A percentile compares a stretch with the other conserved stretches of the same genome.
Evolutionary conservation across 2,888 invertebrate genomes (phyloP).

Genomic region (Drosophila anceps): DNA sequence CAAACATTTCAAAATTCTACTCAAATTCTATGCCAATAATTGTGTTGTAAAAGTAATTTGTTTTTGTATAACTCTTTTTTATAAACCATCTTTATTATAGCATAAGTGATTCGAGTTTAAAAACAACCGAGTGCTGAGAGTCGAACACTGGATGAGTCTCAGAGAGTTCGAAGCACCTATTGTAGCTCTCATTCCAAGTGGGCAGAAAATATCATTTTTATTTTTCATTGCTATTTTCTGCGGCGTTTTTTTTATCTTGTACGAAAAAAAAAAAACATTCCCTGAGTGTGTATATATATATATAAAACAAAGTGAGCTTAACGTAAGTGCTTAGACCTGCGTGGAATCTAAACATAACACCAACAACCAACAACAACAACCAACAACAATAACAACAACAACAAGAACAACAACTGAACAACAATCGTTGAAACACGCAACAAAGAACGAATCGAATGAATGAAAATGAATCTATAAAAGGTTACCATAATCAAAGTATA

Average conservation of each 20-base stretch:
- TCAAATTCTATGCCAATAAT: conserved; percentile 36
- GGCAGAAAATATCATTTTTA: conserved; percentile 18
- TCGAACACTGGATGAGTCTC: conserved; percentile 68
- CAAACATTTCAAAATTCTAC: conserved; percentile 7
- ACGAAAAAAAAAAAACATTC: conserved; percentile 36
- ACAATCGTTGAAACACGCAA: conserved; percentile 75
- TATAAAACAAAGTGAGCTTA: conserved; percentile 21
- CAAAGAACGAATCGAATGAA: conserved; percentile 59
- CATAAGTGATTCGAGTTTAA: conserved; percentile 80
- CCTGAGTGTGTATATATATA: conserved; percentile 16
- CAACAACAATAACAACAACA: conserved; percentile 34
- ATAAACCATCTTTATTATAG: conserved; percentile 75
- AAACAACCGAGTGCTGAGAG: conserved; percentile 78
- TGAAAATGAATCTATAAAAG: conserved; percentile 38
- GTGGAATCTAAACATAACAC: conserved; percentile 73
- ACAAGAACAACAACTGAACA: conserved; percentile 57
- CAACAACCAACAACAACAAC: conserved; percentile 66
- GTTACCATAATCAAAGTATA: conserved; percentile 62
- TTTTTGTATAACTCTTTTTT: conserved; percentile 74
- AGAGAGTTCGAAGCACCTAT: conserved; percentile 61
- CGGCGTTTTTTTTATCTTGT: conserved; percentile 18
- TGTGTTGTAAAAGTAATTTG: conserved; percentile 71
- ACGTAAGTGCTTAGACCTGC: conserved; percentile 49
- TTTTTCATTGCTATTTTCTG: conserved; percentile 34
- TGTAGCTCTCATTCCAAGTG: conserved; percentile 32